phyloP scores from a whole-genome alignment of 2,797 vertebrate species.

The Ptychadena robeensis region DNA sequence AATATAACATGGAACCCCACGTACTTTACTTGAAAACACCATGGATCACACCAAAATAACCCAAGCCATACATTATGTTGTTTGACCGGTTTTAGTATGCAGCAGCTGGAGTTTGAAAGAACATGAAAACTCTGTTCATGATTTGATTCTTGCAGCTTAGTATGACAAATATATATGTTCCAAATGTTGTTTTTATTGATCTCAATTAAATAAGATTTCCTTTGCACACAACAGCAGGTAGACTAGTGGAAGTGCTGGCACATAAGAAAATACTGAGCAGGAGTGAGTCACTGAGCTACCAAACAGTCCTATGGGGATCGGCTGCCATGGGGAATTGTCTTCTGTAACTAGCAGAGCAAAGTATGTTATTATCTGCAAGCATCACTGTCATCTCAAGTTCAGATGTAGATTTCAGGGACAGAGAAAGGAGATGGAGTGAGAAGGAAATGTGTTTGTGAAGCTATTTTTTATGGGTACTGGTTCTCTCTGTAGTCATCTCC shows the following conservation, averaged over 20 bases:
- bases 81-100: not conserved
- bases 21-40: no score
- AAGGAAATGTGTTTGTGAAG: not conserved
- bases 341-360: not conserved
- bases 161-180: no score
- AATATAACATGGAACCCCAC: no score
- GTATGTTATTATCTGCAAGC: not conserved
- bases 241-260: not conserved
- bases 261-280: not conserved
- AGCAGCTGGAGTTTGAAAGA: not conserved
- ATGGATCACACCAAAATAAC: not conserved
- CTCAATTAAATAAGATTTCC: not conserved
- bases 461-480: not conserved
- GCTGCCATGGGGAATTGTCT: not conserved
- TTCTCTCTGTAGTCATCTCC: not conserved
- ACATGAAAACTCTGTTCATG: not conserved
- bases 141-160: not conserved
- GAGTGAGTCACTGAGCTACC: conserved; percentile 10
- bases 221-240: not conserved
- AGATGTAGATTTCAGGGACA: not conserved
- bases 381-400: not conserved
- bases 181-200: not conserved
- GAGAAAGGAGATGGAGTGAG: not conserved
- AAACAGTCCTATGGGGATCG: not conserved
- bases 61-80: not conserved